phyloP scores from a whole-genome alignment of 2,113 vertebrate species.

The Taurulus bubalis region DNA sequence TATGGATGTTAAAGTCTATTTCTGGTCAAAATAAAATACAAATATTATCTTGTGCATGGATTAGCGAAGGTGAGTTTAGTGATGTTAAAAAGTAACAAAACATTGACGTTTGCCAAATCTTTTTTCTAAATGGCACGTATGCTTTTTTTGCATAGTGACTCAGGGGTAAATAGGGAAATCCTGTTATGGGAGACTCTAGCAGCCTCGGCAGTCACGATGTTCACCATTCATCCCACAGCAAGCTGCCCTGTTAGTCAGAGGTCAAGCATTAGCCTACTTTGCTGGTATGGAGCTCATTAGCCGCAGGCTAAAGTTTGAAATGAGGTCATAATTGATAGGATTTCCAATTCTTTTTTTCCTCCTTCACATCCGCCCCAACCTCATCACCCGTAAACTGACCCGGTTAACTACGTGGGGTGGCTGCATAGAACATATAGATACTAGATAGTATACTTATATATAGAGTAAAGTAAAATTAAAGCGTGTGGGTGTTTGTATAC shows the following conservation, averaged over 20 bases:
- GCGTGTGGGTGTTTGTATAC: conserved; percentile 27
- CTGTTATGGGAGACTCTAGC: conserved; percentile 25
- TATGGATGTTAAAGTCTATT: background rate
- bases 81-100: background rate
- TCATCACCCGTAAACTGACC: conserved; percentile 27
- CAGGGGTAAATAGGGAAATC: conserved; percentile 27
- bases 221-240: conserved; percentile 40
- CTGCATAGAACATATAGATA: conserved; percentile 13
- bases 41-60: background rate
- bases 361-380: conserved; percentile 26
- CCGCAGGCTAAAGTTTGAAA: conserved; percentile 68
- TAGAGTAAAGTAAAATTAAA: background rate
- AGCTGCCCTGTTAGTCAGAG: conserved; percentile 40
- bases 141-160: conserved; percentile 37
- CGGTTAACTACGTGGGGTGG: conserved; percentile 16
- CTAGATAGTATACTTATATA: conserved; percentile 8
- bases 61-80: conserved; percentile 6
- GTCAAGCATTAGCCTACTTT: conserved; percentile 81
- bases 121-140: conserved; percentile 30
- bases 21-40: background rate
- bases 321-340: conserved; percentile 76
- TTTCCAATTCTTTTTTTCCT: conserved; percentile 36
- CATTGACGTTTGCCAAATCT: background rate
- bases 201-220: conserved; percentile 16
- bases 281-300: conserved; percentile 56